Evolutionary conservation across 2,888 invertebrate species (phyloP).

Genomic region (Drosophila helvetica): DNA sequence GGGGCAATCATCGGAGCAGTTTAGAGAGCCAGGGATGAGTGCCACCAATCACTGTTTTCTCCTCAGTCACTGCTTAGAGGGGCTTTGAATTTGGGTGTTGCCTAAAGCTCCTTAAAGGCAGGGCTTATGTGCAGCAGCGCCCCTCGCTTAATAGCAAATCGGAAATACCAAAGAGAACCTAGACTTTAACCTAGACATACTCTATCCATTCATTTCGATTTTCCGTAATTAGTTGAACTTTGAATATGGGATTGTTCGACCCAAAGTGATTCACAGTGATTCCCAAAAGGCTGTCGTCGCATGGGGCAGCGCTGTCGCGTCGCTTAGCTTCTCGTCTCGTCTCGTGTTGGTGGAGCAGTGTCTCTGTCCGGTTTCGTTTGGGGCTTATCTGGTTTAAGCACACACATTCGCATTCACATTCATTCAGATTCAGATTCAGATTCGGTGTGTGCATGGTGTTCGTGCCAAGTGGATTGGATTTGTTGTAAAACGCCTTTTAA

Average conservation of each 20-base stretch:
- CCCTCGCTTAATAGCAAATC: background rate
- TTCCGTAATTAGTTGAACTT: background rate
- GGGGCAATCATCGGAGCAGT: background rate
- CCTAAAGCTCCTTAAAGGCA: too few species aligned
- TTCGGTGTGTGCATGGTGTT: constrained; percentile 41
- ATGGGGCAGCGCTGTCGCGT: background rate
- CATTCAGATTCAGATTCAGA: constrained; percentile 8
- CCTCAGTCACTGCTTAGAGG: background rate
- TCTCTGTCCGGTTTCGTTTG: constrained; percentile 56
- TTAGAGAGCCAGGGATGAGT: constrained; percentile 6
- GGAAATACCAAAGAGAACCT: too few species aligned
- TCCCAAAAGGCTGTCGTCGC: constrained; percentile 6
- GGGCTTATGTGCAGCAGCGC: background rate
- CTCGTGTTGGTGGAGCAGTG: constrained; percentile 24
- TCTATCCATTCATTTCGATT: background rate
- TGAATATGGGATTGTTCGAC: background rate
- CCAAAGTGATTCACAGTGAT: constrained; percentile 34
- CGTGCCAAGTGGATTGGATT: constrained; percentile 75
- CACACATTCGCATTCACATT: constrained; percentile 13
- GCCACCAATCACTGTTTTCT: background rate
- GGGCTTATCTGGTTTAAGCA: constrained; percentile 66
- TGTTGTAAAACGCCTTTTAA: constrained; percentile 73
- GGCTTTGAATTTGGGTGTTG: too few species aligned
- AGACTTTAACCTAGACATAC: too few species aligned
- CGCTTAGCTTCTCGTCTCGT: constrained; percentile 21